A percentile compares a stretch with the other conserved stretches of the same genome.
phyloP scores from a whole-genome alignment of 2,888 invertebrate genomes.

The Synergus itoensis region DNA sequence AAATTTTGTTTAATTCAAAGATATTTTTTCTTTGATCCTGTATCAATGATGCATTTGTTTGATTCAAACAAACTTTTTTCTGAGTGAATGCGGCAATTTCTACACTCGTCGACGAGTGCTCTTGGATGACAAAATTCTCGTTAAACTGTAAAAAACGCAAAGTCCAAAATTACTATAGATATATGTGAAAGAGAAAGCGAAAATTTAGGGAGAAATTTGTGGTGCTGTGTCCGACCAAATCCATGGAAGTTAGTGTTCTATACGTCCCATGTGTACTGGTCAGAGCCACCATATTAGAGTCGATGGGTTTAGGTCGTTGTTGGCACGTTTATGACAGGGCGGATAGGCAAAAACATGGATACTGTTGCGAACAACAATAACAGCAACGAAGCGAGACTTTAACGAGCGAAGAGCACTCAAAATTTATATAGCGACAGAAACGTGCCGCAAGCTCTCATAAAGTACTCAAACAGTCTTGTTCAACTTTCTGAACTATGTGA shows the following conservation, averaged over 20 bases:
- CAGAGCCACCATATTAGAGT: not conserved
- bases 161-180: not conserved
- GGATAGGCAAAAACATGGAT: not conserved
- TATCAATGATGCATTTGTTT: no score
- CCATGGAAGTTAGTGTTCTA: not conserved
- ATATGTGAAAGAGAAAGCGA: not conserved
- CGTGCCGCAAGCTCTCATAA: slow-evolving; percentile 46
- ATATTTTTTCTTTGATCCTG: no score
- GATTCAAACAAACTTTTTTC: no score
- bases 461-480: slow-evolving; percentile 51
- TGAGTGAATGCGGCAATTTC: no score
- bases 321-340: slow-evolving; percentile 5
- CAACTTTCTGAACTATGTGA: slow-evolving; percentile 54
- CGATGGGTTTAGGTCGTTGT: not conserved
- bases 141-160: not conserved
- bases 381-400: slow-evolving; percentile 40
- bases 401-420: slow-evolving; percentile 43
- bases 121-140: not conserved
- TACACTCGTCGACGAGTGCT: no score
- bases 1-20: no score
- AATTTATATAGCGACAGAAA: slow-evolving; percentile 51
- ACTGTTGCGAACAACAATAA: slow-evolving; percentile 24
- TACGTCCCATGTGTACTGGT: not conserved
- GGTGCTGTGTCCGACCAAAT: not conserved
- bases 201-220: slow-evolving; percentile 8